Conservation (phyloP, 2,888 invertebrate genomes). For the Merodon equestris region DNA sequence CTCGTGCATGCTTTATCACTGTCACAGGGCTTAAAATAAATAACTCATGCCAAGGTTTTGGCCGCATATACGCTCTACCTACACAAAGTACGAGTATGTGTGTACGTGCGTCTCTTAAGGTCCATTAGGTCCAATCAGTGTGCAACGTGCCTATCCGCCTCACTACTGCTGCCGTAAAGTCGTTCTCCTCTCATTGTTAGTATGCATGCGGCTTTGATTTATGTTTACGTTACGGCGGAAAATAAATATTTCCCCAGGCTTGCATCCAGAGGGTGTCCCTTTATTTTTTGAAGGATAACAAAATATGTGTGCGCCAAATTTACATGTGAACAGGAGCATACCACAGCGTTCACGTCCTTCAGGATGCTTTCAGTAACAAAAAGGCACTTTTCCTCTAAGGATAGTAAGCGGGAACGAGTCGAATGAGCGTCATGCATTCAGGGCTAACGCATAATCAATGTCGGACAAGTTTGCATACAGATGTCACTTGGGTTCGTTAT, state of each 20-base stretch:
- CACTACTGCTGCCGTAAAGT: slow-evolving; percentile 3
- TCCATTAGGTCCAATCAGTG: slow-evolving; percentile 67
- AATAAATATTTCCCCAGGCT: slow-evolving; percentile 66
- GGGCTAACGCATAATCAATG: slow-evolving; percentile 63
- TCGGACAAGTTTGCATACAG: slow-evolving; percentile 66
- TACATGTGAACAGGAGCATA: slow-evolving; percentile 32
- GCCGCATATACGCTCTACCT: too few relatives aligned
- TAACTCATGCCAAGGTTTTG: slow-evolving; percentile 51
- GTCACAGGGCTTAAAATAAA: slow-evolving; percentile 65
- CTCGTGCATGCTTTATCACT: slow-evolving; percentile 58
- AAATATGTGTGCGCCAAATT: slow-evolving; percentile 64
- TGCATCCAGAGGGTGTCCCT: slow-evolving; percentile 55
- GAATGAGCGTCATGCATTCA: slow-evolving; percentile 14
- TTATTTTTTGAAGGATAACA: slow-evolving; percentile 63
- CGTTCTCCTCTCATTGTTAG: not conserved
- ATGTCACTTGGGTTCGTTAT: slow-evolving; percentile 68
- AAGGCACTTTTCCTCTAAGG: too few relatives aligned
- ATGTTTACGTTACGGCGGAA: slow-evolving; percentile 63
- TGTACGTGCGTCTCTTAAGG: slow-evolving; percentile 58
- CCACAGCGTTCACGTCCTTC: slow-evolving; percentile 12
- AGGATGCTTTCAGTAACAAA: not conserved
- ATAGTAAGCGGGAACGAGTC: not conserved
- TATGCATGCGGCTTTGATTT: slow-evolving; percentile 49
- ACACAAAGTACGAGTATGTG: too few relatives aligned
- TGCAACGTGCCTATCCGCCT: slow-evolving; percentile 35